phyloP scores from a whole-genome alignment of 2,113 vertebrate species.

The Sus scrofa region T2T-Sscrofa CM000813.6:23747501-23748000 shows the following conservation, averaged over 20 bases:
- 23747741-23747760: neutral
- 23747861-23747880: neutral
- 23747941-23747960: neutral
- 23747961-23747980: no score
- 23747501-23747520: neutral
- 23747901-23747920: neutral
- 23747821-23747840: neutral
- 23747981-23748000: no score
- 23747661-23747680: neutral
- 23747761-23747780: conserved; percentile 38
- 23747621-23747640: neutral
- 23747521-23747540: neutral
- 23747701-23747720: neutral
- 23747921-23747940: neutral
- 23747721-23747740: neutral
- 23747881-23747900: neutral
- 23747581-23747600: neutral
- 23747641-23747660: neutral
- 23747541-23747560: neutral
- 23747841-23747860: neutral
- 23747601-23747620: neutral
- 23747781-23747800: neutral
- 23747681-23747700: neutral
- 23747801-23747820: neutral
- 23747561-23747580: neutral